A percentile compares a stretch with the other conserved stretches of the same genome.
Conservation (phyloP, 2,113 vertebrate species). For the Thomomys bottae region DNA sequence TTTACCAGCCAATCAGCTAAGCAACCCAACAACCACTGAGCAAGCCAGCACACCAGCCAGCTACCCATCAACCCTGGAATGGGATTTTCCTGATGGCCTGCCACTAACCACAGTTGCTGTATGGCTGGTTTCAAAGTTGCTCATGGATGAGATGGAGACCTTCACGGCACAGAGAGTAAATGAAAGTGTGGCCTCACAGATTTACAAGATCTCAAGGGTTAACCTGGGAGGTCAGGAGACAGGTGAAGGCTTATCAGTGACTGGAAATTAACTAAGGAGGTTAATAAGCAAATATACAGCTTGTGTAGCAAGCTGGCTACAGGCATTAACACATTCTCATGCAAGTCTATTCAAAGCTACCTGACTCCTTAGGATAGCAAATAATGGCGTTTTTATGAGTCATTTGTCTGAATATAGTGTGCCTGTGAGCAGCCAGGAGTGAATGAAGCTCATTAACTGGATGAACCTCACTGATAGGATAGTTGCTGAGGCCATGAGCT, state of each 20-base stretch:
- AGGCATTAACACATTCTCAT: not conserved
- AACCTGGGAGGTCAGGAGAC: not conserved
- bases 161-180: not conserved
- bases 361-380: not conserved
- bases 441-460: not conserved
- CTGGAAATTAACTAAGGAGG: not conserved
- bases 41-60: too few species aligned
- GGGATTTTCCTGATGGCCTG: not conserved
- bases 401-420: conserved; percentile 2
- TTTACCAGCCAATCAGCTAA: not conserved
- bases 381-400: not conserved
- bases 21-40: too few species aligned
- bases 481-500: not conserved
- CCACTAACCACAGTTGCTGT: too few species aligned
- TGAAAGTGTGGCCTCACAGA: not conserved
- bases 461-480: not conserved
- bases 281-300: not conserved
- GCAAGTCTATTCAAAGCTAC: not conserved
- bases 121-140: not conserved
- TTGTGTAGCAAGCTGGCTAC: not conserved
- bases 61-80: not conserved
- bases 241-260: not conserved
- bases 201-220: not conserved
- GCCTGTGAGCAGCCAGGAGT: not conserved
- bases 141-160: not conserved